phyloP scores from a whole-genome alignment of 1,140 invertebrate species.

The Diplogasteroides magnus region DNA sequence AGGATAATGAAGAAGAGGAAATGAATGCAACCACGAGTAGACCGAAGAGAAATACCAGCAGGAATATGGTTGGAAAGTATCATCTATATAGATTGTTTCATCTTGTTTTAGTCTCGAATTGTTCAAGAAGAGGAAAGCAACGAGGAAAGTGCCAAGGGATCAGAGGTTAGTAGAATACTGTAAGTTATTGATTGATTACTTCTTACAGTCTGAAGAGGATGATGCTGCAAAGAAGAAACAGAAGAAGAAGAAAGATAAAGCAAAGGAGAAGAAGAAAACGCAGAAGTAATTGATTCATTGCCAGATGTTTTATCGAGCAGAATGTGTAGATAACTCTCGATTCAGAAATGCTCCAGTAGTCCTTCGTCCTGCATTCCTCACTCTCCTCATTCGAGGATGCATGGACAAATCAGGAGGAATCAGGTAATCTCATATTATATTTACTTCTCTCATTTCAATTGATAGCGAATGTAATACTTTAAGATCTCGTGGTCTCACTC shows the following conservation, averaged over 20 bases:
- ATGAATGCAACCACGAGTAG: no score
- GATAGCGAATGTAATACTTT: no score
- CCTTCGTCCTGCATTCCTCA: background rate
- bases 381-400: background rate
- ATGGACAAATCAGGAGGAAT: background rate
- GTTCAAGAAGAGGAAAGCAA: no score
- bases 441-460: no score
- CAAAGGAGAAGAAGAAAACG: background rate
- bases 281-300: background rate
- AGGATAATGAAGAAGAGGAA: background rate
- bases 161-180: background rate
- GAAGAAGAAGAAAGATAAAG: background rate
- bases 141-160: no score
- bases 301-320: background rate
- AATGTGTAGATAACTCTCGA: background rate
- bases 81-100: no score
- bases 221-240: background rate
- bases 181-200: background rate
- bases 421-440: no score
- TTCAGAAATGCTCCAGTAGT: background rate
- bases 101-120: no score
- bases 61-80: no score
- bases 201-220: background rate
- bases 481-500: background rate
- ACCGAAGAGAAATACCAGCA: no score